Evolutionary conservation across 2,888 invertebrate genomes (phyloP), one percentile per base, ranked within the genome.

Genomic region (Pollenia amentaria): DNA sequence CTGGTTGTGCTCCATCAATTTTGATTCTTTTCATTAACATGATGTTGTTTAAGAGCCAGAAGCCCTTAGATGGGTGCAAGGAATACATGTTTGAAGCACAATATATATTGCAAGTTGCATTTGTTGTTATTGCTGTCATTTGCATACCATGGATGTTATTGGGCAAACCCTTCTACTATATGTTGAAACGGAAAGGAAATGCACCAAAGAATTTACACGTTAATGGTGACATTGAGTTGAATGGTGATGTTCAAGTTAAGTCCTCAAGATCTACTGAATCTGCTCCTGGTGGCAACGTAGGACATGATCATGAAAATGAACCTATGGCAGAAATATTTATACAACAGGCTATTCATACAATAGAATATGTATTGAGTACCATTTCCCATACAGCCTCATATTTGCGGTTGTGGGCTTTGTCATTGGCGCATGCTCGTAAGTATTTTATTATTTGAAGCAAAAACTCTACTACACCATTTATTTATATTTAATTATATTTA

Each of bases 361-460:
- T 99, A 84, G 99, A 99, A 94, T 99, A 98, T 92, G 98, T 98
- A 88, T 95, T 99, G 88, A 98, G 98, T 90, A 98, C 98, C 83
- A 96, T 99, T 88, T 99, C 99, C 0, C 98, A 99, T 92, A 99
- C 99, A 0, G 99, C 99, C 0, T 99, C 98, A 0, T 99, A 99
- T 92, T 95, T 99, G 62, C 97, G 99, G 90, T 94, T 99, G 88
- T 99, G 99, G 99, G 99, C 99, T 12, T 94, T 99, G 89, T 98
- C 98, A 67, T 95, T 99, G 84, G 99, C 99, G 89, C 99, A 99
- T 94, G 97, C 98, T 87, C 98, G 98, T 98, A 95, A 95, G 92
- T 90, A 21, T 55, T 16, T 40, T 11, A 10, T 6, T 29, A 6
- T 29, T 29, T 29, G 29, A 29, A 4, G 29, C 0, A 29, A 21